Evolutionary conservation across 2,888 invertebrate genomes (phyloP).

Genomic region (Ditula angustiorana): DNA sequence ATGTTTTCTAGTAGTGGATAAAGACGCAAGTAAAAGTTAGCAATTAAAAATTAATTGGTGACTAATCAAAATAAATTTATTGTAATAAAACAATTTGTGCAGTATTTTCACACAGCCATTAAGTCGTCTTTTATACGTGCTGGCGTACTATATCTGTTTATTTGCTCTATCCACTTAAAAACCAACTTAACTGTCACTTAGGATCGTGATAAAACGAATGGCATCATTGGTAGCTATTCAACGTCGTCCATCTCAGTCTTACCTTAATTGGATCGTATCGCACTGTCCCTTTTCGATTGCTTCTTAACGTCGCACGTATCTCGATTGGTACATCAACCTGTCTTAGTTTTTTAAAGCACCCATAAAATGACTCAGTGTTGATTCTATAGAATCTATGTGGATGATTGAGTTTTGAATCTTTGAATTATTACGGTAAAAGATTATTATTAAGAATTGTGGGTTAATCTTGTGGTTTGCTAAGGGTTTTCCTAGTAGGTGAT

Average conservation of each 20-base stretch:
- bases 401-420: not conserved
- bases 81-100: not conserved
- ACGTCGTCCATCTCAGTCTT: slow-evolving; percentile 51
- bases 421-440: not conserved
- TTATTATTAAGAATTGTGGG: too few species aligned
- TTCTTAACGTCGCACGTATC: slow-evolving; percentile 54
- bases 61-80: not conserved
- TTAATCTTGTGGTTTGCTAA: too few species aligned
- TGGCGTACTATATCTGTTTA: slow-evolving; percentile 36
- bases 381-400: not conserved
- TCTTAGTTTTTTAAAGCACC: slow-evolving; percentile 48
- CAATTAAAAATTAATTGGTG: slow-evolving; percentile 5
- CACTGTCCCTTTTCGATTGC: slow-evolving; percentile 52
- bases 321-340: slow-evolving; percentile 70
- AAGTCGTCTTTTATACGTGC: too few species aligned
- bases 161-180: slow-evolving; percentile 34
- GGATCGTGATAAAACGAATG: slow-evolving; percentile 55
- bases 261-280: slow-evolving; percentile 41
- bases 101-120: not conserved
- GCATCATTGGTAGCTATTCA: slow-evolving; percentile 46
- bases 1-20: too few species aligned
- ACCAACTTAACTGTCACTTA: slow-evolving; percentile 50
- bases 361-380: slow-evolving; percentile 19
- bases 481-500: too few species aligned
- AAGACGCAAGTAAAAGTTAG: too few species aligned